Evolutionary conservation across 1,140 invertebrate genomes (phyloP).

Genomic region (Camponotus floridanus): DNA sequence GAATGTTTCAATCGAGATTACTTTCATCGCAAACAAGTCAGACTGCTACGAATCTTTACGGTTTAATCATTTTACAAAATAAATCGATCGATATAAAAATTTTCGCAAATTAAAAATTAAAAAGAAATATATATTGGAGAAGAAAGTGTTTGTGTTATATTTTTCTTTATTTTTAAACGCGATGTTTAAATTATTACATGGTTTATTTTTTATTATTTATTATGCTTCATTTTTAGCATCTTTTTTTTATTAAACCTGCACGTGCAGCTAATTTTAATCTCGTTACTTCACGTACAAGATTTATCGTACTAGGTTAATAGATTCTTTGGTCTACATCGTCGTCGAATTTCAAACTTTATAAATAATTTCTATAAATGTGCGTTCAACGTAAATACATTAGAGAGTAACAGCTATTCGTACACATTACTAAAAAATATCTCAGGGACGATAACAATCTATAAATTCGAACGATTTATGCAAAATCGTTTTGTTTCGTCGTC

Average conservation of each 20-base stretch:
- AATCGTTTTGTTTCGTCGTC: background rate
- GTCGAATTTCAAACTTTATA: background rate
- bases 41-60: background rate
- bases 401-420: conserved; percentile 17
- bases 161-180: no score
- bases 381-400: conserved; percentile 37
- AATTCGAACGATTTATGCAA: conserved; percentile 28
- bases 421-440: conserved; percentile 12
- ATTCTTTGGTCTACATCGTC: background rate
- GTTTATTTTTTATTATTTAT: background rate
- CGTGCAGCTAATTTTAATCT: background rate
- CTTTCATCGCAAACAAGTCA: background rate
- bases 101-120: background rate
- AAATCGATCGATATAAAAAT: background rate
- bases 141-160: background rate
- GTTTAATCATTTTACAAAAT: background rate
- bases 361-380: conserved; percentile 24
- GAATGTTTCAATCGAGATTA: conserved; percentile 8
- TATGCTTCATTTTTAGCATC: background rate
- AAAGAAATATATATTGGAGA: background rate
- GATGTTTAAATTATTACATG: no score
- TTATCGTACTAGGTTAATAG: conserved; percentile 18
- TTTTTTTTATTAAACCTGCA: background rate
- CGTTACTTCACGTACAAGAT: background rate
- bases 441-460: background rate